These are phyloP conservation scores for Lycaena phlaeas DNA, from an alignment of 2,888 invertebrate genomes.

Conservation along the genomic window DNA sequence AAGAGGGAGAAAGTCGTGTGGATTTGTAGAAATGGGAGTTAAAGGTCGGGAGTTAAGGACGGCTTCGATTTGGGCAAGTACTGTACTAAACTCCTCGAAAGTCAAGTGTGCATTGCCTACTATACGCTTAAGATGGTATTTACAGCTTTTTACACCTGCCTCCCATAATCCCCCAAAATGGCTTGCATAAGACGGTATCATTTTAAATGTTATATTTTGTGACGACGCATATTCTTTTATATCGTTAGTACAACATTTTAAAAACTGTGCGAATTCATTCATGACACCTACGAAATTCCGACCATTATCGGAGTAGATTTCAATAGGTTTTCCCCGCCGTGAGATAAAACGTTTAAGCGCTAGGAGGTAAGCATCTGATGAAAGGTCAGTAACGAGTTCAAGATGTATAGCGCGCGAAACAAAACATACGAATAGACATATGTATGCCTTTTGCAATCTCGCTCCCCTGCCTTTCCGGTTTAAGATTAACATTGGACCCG, in stretches of 20 bases:
- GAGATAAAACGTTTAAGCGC: neutral
- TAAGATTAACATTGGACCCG: conserved; percentile 13
- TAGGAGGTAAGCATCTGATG: neutral
- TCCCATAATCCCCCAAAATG: conserved; percentile 20
- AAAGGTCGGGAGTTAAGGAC: conserved; percentile 16
- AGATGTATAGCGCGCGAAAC: neutral
- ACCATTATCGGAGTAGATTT: conserved; percentile 19
- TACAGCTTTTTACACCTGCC: conserved; percentile 14
- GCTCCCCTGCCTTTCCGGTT: conserved; percentile 15
- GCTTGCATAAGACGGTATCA: no score
- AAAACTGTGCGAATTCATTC: conserved; percentile 13
- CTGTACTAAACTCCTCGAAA: conserved; percentile 19
- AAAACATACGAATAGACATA: conserved; percentile 14
- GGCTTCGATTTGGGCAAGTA: conserved; percentile 17
- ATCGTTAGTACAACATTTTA: neutral
- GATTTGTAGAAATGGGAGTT: conserved; percentile 11
- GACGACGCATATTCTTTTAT: no score
- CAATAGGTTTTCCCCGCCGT: conserved; percentile 11
- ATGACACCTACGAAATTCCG: conserved; percentile 15
- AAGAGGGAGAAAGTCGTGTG: conserved; percentile 13
- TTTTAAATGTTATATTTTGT: no score
- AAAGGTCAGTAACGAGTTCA: neutral
- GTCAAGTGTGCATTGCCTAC: conserved; percentile 16
- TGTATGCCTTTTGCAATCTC: conserved; percentile 9
- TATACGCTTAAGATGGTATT: conserved; percentile 16